These are phyloP conservation scores for Ophion slaviceki DNA, from an alignment of 2,888 invertebrate genomes.

Conservation along the genomic window DNA sequence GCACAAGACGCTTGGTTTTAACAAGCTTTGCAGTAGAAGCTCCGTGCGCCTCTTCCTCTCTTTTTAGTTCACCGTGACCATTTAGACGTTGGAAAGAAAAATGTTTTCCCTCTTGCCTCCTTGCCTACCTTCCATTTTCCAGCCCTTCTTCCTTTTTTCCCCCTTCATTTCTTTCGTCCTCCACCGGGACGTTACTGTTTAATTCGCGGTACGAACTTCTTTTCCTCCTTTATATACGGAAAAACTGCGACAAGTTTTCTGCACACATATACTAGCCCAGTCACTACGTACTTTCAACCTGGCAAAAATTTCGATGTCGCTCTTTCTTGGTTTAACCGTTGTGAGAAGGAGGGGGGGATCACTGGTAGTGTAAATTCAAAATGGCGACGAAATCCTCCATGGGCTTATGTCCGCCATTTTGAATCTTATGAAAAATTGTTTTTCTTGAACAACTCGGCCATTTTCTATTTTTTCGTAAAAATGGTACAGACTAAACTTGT, in stretches of 20 bases:
- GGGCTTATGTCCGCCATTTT: too few relatives aligned
- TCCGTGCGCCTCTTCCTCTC: constrained; percentile 54
- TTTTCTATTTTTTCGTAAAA: too few relatives aligned
- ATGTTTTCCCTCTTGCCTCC: constrained; percentile 79
- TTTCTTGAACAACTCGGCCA: too few relatives aligned
- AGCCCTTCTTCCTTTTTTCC: constrained; percentile 23
- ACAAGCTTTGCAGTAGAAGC: constrained; percentile 80
- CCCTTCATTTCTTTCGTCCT: constrained; percentile 19
- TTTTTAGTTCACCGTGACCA: constrained; percentile 65
- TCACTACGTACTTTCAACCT: too few relatives aligned
- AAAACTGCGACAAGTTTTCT: constrained; percentile 53
- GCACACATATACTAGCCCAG: background rate
- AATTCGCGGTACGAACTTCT: constrained; percentile 75
- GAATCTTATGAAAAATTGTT: too few relatives aligned
- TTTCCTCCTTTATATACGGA: constrained; percentile 72
- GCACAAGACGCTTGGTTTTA: constrained; percentile 74
- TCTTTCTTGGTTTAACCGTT: too few relatives aligned
- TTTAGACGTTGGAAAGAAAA: constrained; percentile 78
- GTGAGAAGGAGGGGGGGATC: too few relatives aligned
- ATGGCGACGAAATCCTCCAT: too few relatives aligned
- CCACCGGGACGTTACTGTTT: constrained; percentile 72
- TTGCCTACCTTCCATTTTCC: constrained; percentile 32
- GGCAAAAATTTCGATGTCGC: too few relatives aligned
- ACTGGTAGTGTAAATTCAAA: too few relatives aligned
- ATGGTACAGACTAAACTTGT: too few relatives aligned